These are phyloP conservation scores for Philaethria dido DNA, from an alignment of 2,888 invertebrate genomes.

Conservation along the genomic window DNA sequence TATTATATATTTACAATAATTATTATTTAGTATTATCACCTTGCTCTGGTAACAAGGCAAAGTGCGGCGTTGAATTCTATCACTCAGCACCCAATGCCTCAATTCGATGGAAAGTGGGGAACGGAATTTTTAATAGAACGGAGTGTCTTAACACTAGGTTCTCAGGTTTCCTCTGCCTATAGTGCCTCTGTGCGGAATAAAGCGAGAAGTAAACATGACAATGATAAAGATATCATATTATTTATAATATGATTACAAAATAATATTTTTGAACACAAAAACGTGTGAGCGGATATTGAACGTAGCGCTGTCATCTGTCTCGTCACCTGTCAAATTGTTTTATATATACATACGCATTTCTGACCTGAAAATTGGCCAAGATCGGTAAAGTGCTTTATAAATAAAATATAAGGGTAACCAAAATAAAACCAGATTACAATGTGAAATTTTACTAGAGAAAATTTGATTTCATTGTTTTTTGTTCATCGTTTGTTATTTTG, in stretches of 20 bases:
- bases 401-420: constrained; percentile 9
- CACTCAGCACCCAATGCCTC: too few species aligned
- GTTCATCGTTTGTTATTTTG: too few species aligned
- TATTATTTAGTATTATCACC: too few species aligned
- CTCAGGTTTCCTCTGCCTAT: too few species aligned
- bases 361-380: neutral
- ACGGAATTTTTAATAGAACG: too few species aligned
- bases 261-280: neutral
- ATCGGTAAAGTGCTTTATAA: neutral
- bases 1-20: too few species aligned
- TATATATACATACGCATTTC: neutral
- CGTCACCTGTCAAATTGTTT: constrained; percentile 16
- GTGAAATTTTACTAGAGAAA: neutral
- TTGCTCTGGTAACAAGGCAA: too few species aligned
- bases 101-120: too few species aligned
- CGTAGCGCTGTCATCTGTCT: constrained; percentile 1
- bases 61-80: too few species aligned
- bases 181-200: too few species aligned
- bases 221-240: neutral
- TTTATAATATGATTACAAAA: neutral
- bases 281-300: constrained; percentile 9
- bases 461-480: neutral
- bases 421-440: neutral
- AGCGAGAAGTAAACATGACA: neutral
- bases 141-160: too few species aligned